Conservation (phyloP, 2,797 vertebrate species). For the Myripristis murdjan region DNA sequence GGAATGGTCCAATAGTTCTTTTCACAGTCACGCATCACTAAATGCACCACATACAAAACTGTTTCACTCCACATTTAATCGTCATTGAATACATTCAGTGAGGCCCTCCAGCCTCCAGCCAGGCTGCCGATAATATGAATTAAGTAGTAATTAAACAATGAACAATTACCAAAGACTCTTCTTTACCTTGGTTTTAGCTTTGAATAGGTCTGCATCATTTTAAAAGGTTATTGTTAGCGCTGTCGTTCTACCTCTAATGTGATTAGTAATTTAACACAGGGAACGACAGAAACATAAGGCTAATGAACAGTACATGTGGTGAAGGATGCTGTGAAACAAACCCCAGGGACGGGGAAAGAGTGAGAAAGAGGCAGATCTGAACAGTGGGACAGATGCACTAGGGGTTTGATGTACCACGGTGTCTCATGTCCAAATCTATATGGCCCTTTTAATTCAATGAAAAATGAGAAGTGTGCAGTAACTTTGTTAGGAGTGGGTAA, state of each 20-base stretch:
- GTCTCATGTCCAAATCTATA: conserved; percentile 79
- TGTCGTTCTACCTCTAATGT: conserved; percentile 59
- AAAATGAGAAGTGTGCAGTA: conserved; percentile 86
- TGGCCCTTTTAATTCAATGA: conserved; percentile 83
- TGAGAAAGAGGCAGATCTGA: conserved; percentile 14
- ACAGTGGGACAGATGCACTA: conserved; percentile 57
- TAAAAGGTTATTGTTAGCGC: conserved; percentile 39
- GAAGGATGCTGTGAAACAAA: conserved; percentile 28
- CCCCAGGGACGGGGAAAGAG: conserved; percentile 26
- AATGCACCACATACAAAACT: not conserved
- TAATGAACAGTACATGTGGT: conserved; percentile 59
- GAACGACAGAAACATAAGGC: conserved; percentile 40
- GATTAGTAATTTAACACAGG: conserved; percentile 57
- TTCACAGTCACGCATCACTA: not conserved
- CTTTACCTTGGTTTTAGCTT: conserved; percentile 23
- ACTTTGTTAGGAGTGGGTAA: conserved; percentile 85
- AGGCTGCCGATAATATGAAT: conserved; percentile 22
- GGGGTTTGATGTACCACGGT: conserved; percentile 66
- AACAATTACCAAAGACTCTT: conserved; percentile 2
- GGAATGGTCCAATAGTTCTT: not conserved
- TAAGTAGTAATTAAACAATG: conserved; percentile 5
- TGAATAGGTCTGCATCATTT: conserved; percentile 56
- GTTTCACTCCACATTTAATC: not conserved
- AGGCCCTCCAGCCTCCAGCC: not conserved
- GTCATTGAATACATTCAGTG: conserved; percentile 8